phyloP scores from a whole-genome alignment of 2,113 vertebrate genomes.

The Anarhynchus alexandrinus region DNA sequence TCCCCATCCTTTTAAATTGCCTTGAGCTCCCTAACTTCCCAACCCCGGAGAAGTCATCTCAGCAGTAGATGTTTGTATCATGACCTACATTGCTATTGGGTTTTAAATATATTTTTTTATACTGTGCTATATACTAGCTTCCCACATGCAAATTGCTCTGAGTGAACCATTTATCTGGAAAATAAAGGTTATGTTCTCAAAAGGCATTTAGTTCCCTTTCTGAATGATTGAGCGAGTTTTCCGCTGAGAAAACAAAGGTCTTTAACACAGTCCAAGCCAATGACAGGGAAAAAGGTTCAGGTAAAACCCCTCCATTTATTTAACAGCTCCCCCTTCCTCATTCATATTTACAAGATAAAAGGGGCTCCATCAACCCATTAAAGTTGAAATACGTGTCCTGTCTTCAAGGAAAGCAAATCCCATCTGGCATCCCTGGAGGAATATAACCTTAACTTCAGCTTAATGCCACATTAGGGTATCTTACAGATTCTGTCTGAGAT shows the following conservation, averaged over 20 bases:
- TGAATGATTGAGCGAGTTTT: constrained; percentile 58
- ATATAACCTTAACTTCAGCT: constrained; percentile 66
- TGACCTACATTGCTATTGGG: constrained; percentile 62
- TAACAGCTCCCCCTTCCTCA: constrained; percentile 42
- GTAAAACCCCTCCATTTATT: constrained; percentile 56
- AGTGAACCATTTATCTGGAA: constrained; percentile 66
- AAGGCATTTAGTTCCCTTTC: constrained; percentile 61
- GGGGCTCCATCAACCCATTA: constrained; percentile 47
- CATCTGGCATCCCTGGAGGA: constrained; percentile 63
- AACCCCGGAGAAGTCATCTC: constrained; percentile 44
- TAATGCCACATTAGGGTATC: constrained; percentile 62
- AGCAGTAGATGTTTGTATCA: constrained; percentile 26
- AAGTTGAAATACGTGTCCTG: constrained; percentile 48
- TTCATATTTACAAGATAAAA: constrained; percentile 65
- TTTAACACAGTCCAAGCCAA: constrained; percentile 27
- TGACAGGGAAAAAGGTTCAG: constrained; percentile 41
- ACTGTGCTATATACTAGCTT: constrained; percentile 32
- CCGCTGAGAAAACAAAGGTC: constrained; percentile 54
- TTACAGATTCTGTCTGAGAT: constrained; percentile 54
- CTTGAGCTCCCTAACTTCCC: constrained; percentile 43
- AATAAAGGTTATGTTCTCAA: constrained; percentile 67
- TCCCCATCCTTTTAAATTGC: not conserved
- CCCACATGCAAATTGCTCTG: constrained; percentile 65
- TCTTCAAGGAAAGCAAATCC: constrained; percentile 60
- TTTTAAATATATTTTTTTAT: constrained; percentile 21